These are phyloP conservation scores for Heteronetta atricapilla DNA, from an alignment of 2,113 vertebrate genomes.

Conservation along the genomic window DNA sequence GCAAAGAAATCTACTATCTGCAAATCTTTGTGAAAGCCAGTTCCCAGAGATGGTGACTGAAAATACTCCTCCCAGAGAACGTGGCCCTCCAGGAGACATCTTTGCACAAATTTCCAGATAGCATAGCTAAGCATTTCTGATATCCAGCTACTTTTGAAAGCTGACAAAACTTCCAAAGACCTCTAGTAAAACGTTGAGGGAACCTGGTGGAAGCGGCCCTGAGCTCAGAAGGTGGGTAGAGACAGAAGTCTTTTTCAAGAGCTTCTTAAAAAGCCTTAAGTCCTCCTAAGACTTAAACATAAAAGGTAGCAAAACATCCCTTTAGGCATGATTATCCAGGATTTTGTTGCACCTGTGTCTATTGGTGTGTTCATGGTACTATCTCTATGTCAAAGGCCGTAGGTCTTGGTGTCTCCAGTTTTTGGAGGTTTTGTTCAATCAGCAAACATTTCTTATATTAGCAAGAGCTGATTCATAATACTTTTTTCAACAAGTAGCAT, in stretches of 20 bases:
- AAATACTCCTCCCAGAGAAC: not conserved
- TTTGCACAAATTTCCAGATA: not conserved
- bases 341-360: not conserved
- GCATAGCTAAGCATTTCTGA: not conserved
- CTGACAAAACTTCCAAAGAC: not conserved
- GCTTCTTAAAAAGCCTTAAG: not conserved
- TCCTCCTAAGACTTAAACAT: not conserved
- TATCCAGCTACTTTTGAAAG: not conserved
- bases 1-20: not conserved
- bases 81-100: not conserved
- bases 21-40: not conserved
- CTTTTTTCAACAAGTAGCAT: not conserved
- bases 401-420: not conserved
- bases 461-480: not conserved
- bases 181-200: not conserved
- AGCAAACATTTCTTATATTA: not conserved
- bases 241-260: not conserved
- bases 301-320: not conserved
- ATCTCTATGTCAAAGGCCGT: fast-evolving
- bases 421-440: not conserved
- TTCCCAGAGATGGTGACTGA: not conserved
- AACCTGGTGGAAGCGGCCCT: not conserved
- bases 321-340: not conserved
- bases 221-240: not conserved
- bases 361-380: fast-evolving